Base-by-base conservation (phyloP, 53 echinoderm and acorn worm genomes). In the Hippasteria phrygiana region DNA sequence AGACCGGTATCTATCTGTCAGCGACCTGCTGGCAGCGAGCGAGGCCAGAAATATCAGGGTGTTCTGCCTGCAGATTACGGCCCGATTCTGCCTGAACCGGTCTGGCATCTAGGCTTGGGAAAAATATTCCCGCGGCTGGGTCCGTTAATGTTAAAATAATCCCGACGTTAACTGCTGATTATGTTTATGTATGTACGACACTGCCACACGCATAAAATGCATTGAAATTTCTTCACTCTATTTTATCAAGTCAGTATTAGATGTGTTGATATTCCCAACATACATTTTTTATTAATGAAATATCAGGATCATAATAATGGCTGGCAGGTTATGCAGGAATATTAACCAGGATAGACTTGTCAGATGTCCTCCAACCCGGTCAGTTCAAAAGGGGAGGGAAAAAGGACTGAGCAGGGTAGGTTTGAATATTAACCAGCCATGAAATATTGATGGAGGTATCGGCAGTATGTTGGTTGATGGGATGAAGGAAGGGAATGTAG, bases 351-450 rank as follows among this genome's bases (percentile, higher is more conserved):
- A 4, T 20, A 11, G 50, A 14, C 50, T 32, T 13, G 48, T 47
- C 28, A 32, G 46, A 46, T 50, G 31, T 47, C 31, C 16, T 72
- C 41, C 18, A 3, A 55, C 31, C 39, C 18, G 5, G 11, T 40
- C 55, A 12, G 59, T 59, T 35, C 51, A 66, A 66, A 66, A 32
- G 14, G 33, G 54, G 32, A 16, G 51, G 34, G 18, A 34, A 1
- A 77, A 55, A 56, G 31, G 35, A 22, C 34, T n/a, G 77, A 33
- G 55, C 55, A 12, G 28, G 66, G 29, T 40, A 18, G 0, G 17
- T 32, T 82, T 82, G 64, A 64, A 82, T 64, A 64, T 82, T 82
- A 82, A 80, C 40, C 62, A 43, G 65, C 26, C 37, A 43, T 82
- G 45, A 64, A 82, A 82, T 82, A 82, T 65, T 82, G 26, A 82